Evolutionary conservation across 2,888 invertebrate genomes (phyloP), one percentile per base, ranked within the genome.

Genomic region (Himalopsyche japonica): DNA sequence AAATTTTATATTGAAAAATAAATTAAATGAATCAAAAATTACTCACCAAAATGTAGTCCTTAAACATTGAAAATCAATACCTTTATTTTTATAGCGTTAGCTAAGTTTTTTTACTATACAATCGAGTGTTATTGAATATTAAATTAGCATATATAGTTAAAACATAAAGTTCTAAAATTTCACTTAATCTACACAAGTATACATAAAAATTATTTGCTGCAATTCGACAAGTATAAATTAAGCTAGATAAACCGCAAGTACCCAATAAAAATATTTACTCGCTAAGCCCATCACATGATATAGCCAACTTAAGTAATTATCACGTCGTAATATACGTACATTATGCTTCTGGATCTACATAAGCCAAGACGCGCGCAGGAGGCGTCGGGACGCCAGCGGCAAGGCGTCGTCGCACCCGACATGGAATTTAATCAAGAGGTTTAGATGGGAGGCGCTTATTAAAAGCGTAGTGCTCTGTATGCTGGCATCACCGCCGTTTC

Each of bases 391-490:
- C 57, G 57, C 57, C 57, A 57, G 76, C 76, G 34, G 76, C 76
- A 27, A 34, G 76, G 32, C 76, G 32, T n/a, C 32, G 76, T n/a
- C 24, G 76, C 20, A 76, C 27, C 27, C 76, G 32, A 34, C 32
- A 32, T n/a, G 76, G 76, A 76, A 76, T 76, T 76, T 76, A 76
- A 76, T 76, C 76, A 76, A 76, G 76, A 18, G 76, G 76, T 76
- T 76, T 76, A 34, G 76, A 76, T 32, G 76, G 30, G 30, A 76
- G 76, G 76, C 30, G 76, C 57, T 57, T 57, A 57, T 57, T 57
- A 57, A 57, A 57, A 57, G 57, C 57, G 57, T 57, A 76, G 76
- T 30, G 12, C 76, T 76, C 76, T 30, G 30, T 76, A 76, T 32
- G 76, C 15, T 18, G 32, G 30, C 32, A 76, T 27, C 32, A 76